Evolutionary conservation across 2,113 vertebrate species (phyloP).

Genomic region (Morone saxatilis): DNA sequence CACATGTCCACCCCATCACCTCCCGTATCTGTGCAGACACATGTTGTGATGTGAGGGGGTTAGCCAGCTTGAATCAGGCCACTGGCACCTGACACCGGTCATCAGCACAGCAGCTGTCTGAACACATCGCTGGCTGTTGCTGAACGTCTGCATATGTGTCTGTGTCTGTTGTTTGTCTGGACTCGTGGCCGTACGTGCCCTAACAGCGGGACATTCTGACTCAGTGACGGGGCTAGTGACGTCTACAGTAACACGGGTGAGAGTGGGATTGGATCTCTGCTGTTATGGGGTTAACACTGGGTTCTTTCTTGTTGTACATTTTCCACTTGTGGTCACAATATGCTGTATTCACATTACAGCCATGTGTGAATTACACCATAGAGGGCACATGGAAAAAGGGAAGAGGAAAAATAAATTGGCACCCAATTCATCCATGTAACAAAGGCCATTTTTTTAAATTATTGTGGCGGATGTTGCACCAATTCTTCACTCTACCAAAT

Average conservation of each 20-base stretch:
- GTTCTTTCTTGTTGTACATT: constrained; percentile 4
- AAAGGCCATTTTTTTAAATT: background rate
- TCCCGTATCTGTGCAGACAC: constrained; percentile 64
- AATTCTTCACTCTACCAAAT: too few species aligned
- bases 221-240: constrained; percentile 3
- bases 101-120: constrained; percentile 75
- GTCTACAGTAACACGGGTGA: background rate
- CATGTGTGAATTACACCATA: constrained; percentile 38
- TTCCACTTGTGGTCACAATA: background rate
- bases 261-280: background rate
- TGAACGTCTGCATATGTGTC: constrained; percentile 47
- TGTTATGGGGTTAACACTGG: constrained; percentile 5
- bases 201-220: constrained; percentile 22
- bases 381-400: constrained; percentile 4
- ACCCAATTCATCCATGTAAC: background rate
- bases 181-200: constrained; percentile 38
- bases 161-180: constrained; percentile 60
- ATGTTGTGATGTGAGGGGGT: constrained; percentile 68
- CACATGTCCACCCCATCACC: constrained; percentile 63
- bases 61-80: constrained; percentile 74
- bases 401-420: background rate
- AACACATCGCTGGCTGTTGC: constrained; percentile 45
- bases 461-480: too few species aligned
- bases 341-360: constrained; percentile 15
- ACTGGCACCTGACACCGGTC: constrained; percentile 77